A percentile compares a stretch with the other conserved stretches of the same genome.
These are phyloP conservation scores for Argentina silus DNA, from an alignment of 2,797 vertebrate species.

Conservation along the genomic window DNA sequence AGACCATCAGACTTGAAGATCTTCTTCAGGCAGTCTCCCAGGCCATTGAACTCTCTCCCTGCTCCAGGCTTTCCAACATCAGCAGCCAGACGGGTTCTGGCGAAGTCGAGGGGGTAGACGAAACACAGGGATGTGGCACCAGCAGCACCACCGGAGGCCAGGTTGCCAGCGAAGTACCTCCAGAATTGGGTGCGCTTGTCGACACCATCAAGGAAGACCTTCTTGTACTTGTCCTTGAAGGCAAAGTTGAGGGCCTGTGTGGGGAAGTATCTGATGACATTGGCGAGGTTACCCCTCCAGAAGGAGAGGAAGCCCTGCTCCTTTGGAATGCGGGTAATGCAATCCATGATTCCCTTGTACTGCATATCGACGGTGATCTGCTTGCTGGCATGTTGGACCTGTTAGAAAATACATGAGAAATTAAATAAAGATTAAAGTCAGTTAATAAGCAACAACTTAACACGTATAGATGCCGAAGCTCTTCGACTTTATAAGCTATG, in stretches of 20 bases:
- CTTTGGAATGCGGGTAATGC: conserved; percentile 84
- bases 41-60: conserved; percentile 80
- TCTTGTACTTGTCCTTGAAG: conserved; percentile 92
- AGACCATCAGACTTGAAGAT: conserved; percentile 82
- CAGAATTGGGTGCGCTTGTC: conserved; percentile 88
- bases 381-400: conserved; percentile 85
- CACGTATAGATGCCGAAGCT: background rate
- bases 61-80: conserved; percentile 84
- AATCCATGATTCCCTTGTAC: conserved; percentile 89
- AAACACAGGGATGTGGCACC: conserved; percentile 88
- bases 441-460: background rate
- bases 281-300: conserved; percentile 90
- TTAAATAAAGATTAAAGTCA: background rate
- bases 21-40: conserved; percentile 84
- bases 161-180: conserved; percentile 87
- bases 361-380: conserved; percentile 85
- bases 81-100: conserved; percentile 85
- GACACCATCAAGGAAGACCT: conserved; percentile 85
- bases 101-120: conserved; percentile 88
- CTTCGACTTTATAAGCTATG: background rate
- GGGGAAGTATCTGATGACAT: conserved; percentile 89
- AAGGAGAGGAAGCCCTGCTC: conserved; percentile 87
- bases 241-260: conserved; percentile 90
- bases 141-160: conserved; percentile 85
- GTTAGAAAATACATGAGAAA: background rate